Conservation (phyloP, 37 sponge, comb jelly and placozoan species). For the Tethya wilhelma region DNA sequence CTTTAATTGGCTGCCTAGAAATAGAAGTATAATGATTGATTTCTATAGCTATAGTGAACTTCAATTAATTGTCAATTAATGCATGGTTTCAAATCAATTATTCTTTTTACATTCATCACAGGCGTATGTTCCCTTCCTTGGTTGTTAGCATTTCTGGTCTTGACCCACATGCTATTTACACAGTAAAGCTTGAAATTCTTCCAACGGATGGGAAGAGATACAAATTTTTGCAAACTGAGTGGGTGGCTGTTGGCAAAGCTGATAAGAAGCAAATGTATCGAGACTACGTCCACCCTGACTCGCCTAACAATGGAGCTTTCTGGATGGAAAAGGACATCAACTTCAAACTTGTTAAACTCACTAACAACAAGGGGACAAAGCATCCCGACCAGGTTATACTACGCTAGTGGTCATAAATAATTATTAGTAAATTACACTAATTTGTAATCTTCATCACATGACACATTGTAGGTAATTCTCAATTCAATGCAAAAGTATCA, state of each 20-base stretch:
- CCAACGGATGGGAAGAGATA: slow-evolving; percentile 82
- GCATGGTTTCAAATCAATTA: neutral
- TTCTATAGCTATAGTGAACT: slow-evolving; percentile 4
- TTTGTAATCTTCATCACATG: neutral
- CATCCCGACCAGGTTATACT: slow-evolving; percentile 57
- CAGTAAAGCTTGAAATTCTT: slow-evolving; percentile 50
- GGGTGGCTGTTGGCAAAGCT: slow-evolving; percentile 81
- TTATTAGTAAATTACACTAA: neutral
- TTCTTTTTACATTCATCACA: slow-evolving; percentile 32
- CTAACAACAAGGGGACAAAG: slow-evolving; percentile 67
- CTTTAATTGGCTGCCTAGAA: too few relatives aligned
- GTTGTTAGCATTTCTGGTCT: slow-evolving; percentile 66
- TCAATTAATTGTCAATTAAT: too few relatives aligned
- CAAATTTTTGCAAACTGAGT: slow-evolving; percentile 79
- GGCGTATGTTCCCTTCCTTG: slow-evolving; percentile 86
- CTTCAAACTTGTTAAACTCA: slow-evolving; percentile 82
- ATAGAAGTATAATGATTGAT: neutral
- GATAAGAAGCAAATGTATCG: slow-evolving; percentile 50
- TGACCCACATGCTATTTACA: slow-evolving; percentile 65
- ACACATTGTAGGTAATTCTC: slow-evolving; percentile 69
- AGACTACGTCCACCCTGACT: slow-evolving; percentile 74
- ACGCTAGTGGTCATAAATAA: neutral
- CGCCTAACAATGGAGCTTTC: slow-evolving; percentile 67
- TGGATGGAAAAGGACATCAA: slow-evolving; percentile 68
- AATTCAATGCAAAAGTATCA: slow-evolving; percentile 86